Evolutionary conservation across 2,888 invertebrate genomes (phyloP).

Genomic region (Helleia helle): DNA sequence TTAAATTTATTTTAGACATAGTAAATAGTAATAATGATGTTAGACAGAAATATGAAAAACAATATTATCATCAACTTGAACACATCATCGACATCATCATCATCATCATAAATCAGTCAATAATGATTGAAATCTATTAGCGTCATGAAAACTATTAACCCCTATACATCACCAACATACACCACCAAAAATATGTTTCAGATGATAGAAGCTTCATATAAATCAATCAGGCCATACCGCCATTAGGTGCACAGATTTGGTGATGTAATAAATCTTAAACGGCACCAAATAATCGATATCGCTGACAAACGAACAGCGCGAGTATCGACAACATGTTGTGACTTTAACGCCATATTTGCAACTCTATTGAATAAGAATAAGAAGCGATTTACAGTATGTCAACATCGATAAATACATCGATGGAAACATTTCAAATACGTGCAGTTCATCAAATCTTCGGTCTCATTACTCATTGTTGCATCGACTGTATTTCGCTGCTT

Average conservation of each 20-base stretch:
- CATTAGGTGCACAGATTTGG: slow-evolving; percentile 6
- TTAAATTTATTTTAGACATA: too few relatives aligned
- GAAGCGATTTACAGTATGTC: background rate
- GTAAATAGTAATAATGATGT: too few relatives aligned
- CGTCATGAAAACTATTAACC: too few relatives aligned
- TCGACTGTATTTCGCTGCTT: slow-evolving; percentile 29
- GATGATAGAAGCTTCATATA: background rate
- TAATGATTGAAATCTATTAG: too few relatives aligned
- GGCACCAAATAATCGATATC: slow-evolving; percentile 7
- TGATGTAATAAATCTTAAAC: slow-evolving; percentile 7
- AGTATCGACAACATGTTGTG: slow-evolving; percentile 15
- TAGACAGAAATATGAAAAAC: too few relatives aligned
- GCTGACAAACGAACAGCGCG: slow-evolving; percentile 43
- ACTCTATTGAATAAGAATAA: slow-evolving; percentile 4
- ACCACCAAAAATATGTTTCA: too few relatives aligned
- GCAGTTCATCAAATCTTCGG: slow-evolving; percentile 57
- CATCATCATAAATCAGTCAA: too few relatives aligned
- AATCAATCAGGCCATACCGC: slow-evolving; percentile 4
- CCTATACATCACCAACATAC: too few relatives aligned
- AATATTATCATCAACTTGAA: too few relatives aligned
- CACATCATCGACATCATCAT: too few relatives aligned
- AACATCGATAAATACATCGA: slow-evolving; percentile 46
- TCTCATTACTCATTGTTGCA: slow-evolving; percentile 52
- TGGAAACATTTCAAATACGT: slow-evolving; percentile 45
- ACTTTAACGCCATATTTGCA: background rate